Evolutionary conservation across 53 echinoderm and acorn worm genomes (phyloP).

Genomic region (Echinarachnius parma): DNA sequence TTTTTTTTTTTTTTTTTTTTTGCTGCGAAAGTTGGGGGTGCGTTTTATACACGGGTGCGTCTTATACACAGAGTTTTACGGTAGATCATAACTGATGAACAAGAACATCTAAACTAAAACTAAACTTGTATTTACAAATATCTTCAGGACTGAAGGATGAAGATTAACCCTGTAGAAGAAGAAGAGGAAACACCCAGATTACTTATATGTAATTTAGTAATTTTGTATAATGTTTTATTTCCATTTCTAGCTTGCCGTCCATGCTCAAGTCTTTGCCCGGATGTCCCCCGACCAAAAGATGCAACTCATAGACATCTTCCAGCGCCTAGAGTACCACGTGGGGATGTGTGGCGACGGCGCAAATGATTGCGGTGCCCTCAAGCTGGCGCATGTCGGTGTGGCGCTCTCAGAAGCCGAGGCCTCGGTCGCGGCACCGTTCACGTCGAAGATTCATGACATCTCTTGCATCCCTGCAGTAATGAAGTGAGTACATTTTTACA

Average conservation of each 20-base stretch:
- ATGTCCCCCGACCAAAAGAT: constrained; percentile 75
- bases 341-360: constrained; percentile 75
- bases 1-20: no score
- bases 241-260: constrained; percentile 65
- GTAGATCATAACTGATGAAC: no score
- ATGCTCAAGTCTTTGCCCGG: constrained; percentile 72
- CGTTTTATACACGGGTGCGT: no score
- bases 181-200: no score
- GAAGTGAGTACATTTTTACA: constrained; percentile 45
- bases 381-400: constrained; percentile 66
- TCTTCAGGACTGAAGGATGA: no score
- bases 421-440: constrained; percentile 74
- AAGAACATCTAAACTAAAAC: no score
- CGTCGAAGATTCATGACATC: constrained; percentile 71
- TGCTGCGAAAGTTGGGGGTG: no score
- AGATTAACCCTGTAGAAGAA: no score
- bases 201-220: no score
- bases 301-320: constrained; percentile 59
- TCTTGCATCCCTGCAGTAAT: constrained; percentile 68
- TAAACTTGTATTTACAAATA: no score
- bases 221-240: no score
- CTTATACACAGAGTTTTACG: no score
- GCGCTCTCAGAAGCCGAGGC: constrained; percentile 72
- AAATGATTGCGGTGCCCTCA: constrained; percentile 75
- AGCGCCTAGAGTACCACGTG: constrained; percentile 53